A percentile compares a stretch with the other conserved stretches of the same genome.
These are phyloP conservation scores for Thunnus albacares DNA, from an alignment of 2,797 vertebrate species.

Conservation along the genomic window DNA sequence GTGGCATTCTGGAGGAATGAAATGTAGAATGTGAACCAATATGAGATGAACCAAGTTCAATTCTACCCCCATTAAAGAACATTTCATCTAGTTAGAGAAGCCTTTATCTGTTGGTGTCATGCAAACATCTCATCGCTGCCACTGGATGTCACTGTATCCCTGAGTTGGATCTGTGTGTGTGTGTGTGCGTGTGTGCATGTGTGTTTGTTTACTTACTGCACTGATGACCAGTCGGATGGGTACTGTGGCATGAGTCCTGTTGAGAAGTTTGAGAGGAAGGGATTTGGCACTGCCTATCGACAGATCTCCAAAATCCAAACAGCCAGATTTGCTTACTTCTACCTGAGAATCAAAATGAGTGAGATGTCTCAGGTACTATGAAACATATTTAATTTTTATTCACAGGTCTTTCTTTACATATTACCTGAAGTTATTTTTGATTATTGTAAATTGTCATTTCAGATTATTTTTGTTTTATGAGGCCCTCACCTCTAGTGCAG, in stretches of 20 bases:
- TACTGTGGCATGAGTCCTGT: slow-evolving; percentile 91
- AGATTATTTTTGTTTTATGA: not conserved
- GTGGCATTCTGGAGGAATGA: slow-evolving; percentile 87
- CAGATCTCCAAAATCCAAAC: slow-evolving; percentile 95
- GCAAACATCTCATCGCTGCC: not conserved
- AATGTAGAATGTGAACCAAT: slow-evolving; percentile 6
- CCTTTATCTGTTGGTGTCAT: not conserved
- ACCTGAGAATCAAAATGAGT: slow-evolving; percentile 82
- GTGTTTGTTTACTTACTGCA: slow-evolving; percentile 88
- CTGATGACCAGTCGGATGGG: slow-evolving; percentile 94
- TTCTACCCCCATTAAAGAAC: not conserved
- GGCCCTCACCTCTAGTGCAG: slow-evolving; percentile 88
- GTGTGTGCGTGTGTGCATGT: not conserved
- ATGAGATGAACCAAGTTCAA: not conserved
- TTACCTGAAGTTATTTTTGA: not conserved
- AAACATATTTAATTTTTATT: not conserved
- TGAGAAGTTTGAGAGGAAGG: slow-evolving; percentile 92
- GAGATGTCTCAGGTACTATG: not conserved
- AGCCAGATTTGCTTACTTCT: slow-evolving; percentile 85
- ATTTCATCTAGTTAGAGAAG: not conserved
- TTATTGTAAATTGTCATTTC: no score
- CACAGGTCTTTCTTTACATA: not conserved
- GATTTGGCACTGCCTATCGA: slow-evolving; percentile 89
- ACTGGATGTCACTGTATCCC: slow-evolving; percentile 23
- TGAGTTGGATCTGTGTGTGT: not conserved